Evolutionary conservation across 2,113 vertebrate genomes (phyloP).

Genomic region (Pterocles gutturalis): DNA sequence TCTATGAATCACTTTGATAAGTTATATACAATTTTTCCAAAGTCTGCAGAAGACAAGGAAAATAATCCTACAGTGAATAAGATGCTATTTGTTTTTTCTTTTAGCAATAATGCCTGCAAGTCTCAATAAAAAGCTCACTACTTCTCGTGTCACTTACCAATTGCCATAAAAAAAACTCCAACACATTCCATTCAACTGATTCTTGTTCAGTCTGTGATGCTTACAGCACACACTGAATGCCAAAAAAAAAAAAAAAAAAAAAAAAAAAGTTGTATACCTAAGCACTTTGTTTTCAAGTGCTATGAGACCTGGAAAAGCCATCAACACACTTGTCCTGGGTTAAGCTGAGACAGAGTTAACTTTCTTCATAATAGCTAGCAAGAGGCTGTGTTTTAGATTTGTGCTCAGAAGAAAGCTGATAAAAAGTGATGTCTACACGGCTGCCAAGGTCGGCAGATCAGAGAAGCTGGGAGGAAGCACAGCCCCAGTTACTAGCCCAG

Average conservation of each 20-base stretch:
- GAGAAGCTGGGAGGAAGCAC: no score
- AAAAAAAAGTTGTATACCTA: not conserved
- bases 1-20: not conserved
- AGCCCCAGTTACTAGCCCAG: no score
- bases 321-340: no score
- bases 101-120: not conserved
- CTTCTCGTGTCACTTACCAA: not conserved
- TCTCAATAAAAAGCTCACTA: not conserved
- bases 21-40: not conserved
- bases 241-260: not conserved
- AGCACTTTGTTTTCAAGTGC: not conserved
- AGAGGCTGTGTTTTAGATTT: no score
- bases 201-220: not conserved
- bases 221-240: not conserved
- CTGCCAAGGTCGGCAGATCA: no score
- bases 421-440: no score
- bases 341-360: no score
- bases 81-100: not conserved
- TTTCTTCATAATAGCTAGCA: no score
- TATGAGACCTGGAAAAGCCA: not conserved
- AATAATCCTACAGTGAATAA: not conserved
- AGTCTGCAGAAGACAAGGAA: not conserved
- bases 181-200: not conserved
- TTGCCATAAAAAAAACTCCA: not conserved
- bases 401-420: no score